Conservation (phyloP, 2,797 vertebrate species). For the Pyrocephalus nanus region DNA sequence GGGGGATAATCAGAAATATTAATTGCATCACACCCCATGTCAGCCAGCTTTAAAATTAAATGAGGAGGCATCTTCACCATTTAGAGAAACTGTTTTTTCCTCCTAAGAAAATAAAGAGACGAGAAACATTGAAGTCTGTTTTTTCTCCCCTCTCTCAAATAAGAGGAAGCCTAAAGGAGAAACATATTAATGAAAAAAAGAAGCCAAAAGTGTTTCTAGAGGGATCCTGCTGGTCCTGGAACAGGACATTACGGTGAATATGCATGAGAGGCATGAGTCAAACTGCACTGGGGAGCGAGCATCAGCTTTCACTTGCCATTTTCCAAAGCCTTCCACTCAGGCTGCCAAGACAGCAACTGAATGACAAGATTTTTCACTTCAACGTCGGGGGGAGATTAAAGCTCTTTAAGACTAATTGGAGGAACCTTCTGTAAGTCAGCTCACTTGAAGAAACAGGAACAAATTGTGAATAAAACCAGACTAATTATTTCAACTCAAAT, state of each 20-base stretch:
- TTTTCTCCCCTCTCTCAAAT: background rate
- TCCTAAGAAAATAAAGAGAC: background rate
- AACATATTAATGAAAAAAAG: background rate
- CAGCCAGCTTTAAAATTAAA: slow-evolving; percentile 7
- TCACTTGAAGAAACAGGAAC: background rate
- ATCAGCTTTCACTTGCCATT: background rate
- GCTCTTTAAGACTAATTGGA: background rate
- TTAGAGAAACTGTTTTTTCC: background rate
- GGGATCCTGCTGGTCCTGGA: background rate
- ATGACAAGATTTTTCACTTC: background rate
- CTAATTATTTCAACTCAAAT: background rate
- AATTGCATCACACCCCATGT: background rate
- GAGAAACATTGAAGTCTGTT: background rate
- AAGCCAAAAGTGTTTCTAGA: background rate
- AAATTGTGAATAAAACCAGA: background rate
- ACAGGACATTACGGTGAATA: background rate
- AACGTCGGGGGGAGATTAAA: background rate
- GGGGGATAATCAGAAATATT: background rate
- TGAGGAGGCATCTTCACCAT: background rate
- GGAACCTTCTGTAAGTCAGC: background rate
- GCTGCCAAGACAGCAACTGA: slow-evolving; percentile 15
- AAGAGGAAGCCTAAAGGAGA: background rate
- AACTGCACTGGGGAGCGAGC: background rate
- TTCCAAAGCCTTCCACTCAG: background rate
- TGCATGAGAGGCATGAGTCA: slow-evolving; percentile 20